Conservation (phyloP, 2,888 invertebrate genomes). For the Chironomus riparius region DNA sequence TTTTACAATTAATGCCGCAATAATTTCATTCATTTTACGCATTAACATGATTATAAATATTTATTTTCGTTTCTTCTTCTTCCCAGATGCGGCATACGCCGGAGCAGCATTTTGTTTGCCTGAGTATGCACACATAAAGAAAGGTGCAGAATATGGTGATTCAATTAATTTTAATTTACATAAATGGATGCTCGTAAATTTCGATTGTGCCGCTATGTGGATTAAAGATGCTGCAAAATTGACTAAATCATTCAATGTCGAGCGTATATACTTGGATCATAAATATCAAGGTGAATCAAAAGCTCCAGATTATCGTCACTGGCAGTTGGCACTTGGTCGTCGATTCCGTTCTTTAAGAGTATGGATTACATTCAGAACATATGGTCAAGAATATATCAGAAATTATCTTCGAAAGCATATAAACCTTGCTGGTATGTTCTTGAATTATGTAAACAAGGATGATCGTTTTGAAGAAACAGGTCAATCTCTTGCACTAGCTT, state of each 20-base stretch:
- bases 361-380: conserved; percentile 83
- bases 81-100: conserved; percentile 69
- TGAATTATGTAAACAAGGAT: conserved; percentile 58
- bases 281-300: conserved; percentile 52
- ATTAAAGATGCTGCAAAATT: conserved; percentile 71
- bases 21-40: neutral
- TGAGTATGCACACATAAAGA: conserved; percentile 72
- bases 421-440: conserved; percentile 67
- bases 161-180: conserved; percentile 93
- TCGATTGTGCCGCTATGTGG: conserved; percentile 93
- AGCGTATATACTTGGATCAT: conserved; percentile 78
- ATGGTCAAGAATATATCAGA: conserved; percentile 72
- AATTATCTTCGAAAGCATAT: conserved; percentile 67
- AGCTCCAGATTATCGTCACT: conserved; percentile 58
- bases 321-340: conserved; percentile 77
- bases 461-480: conserved; percentile 68
- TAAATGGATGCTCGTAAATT: conserved; percentile 91
- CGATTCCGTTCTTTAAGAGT: conserved; percentile 83
- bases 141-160: conserved; percentile 70
- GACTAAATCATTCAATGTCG: conserved; percentile 80
- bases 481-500: conserved; percentile 72
- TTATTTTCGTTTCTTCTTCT: neutral
- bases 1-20: neutral
- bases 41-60: neutral
- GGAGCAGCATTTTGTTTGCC: conserved; percentile 86